Conservation (phyloP, 1,140 invertebrate genomes). For the Macrobrachium nipponense region DNA sequence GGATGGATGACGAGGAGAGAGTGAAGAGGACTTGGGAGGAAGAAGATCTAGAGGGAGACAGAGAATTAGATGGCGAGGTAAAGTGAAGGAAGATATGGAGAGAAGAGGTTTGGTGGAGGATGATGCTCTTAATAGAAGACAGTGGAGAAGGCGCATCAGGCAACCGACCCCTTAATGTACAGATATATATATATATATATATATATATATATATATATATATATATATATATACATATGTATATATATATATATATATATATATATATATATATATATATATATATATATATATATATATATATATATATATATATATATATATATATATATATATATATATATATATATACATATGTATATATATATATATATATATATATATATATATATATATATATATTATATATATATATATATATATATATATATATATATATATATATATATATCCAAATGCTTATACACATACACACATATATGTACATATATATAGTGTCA, state of each 20-base stretch:
- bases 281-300: constrained; percentile 6
- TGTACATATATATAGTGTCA: too few relatives aligned
- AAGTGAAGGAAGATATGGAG: too few relatives aligned
- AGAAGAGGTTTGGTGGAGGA: too few relatives aligned
- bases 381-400: background rate
- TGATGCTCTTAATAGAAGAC: too few relatives aligned
- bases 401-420: constrained; percentile 13
- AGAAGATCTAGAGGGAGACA: too few relatives aligned
- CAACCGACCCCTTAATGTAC: too few relatives aligned
- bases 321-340: background rate
- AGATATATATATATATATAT: constrained; percentile 13
- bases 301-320: constrained; percentile 20
- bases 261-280: background rate
- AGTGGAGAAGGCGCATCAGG: too few relatives aligned
- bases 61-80: too few relatives aligned
- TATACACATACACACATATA: too few relatives aligned
- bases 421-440: constrained; percentile 24
- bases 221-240: background rate
- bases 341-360: background rate
- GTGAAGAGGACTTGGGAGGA: too few relatives aligned
- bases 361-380: background rate
- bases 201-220: constrained; percentile 20
- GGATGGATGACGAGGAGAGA: too few relatives aligned
- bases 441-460: background rate
- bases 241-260: background rate